phyloP scores from a whole-genome alignment of 2,797 vertebrate genomes.

The Platyrinchus mystaceus region DNA sequence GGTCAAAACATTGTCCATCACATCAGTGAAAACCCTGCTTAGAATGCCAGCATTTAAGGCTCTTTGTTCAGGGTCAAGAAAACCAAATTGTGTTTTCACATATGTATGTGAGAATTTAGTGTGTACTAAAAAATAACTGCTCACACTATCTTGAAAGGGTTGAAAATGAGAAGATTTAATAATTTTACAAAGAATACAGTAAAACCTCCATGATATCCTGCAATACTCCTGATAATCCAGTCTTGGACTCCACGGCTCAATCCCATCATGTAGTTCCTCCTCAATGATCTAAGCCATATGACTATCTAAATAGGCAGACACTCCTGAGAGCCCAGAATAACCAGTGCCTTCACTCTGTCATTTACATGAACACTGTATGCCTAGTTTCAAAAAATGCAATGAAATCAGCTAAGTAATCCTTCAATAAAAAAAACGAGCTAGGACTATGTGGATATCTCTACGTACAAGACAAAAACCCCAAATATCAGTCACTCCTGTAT shows the following conservation, averaged over 20 bases:
- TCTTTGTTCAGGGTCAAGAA: not conserved
- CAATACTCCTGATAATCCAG: not conserved
- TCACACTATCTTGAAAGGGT: not conserved
- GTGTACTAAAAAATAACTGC: not conserved
- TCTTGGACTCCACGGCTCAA: not conserved
- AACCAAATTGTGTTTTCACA: not conserved
- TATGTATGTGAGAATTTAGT: not conserved
- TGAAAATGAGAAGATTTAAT: not conserved
- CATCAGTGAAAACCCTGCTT: not conserved
- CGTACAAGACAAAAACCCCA: rapidly evolving
- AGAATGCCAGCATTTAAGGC: not conserved
- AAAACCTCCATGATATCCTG: not conserved
- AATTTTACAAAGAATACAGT: not conserved
- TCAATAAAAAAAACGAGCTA: not conserved
- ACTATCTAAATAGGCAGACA: not conserved
- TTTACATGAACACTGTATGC: not conserved
- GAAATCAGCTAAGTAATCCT: not conserved
- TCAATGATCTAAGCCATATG: too few species aligned
- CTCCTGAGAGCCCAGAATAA: not conserved
- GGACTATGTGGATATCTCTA: not conserved
- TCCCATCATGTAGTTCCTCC: not conserved
- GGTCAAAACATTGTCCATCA: not conserved
- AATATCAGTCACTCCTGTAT: not conserved
- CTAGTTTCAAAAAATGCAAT: not conserved
- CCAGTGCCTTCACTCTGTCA: not conserved